A percentile compares a stretch with the other conserved stretches of the same genome.
These are phyloP conservation scores for Morelia viridis DNA, from an alignment of 2,797 vertebrate genomes.

Conservation along the genomic window DNA sequence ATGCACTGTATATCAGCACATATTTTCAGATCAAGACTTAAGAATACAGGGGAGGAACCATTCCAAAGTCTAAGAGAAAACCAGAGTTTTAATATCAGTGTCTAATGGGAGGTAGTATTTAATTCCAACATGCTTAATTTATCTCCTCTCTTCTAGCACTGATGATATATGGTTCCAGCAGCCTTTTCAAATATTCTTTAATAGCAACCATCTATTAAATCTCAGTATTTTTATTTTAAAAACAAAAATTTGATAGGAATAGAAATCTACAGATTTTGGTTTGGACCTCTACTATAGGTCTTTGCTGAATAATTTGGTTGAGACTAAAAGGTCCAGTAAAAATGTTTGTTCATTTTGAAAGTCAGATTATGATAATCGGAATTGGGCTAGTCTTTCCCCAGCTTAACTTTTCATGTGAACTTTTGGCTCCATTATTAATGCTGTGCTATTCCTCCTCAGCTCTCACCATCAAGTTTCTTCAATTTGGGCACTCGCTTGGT, in stretches of 20 bases:
- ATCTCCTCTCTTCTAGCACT: not conserved
- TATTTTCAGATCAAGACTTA: not conserved
- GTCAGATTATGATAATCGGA: too few species aligned
- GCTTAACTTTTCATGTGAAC: not conserved
- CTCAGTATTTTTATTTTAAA: not conserved
- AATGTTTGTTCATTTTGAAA: not conserved
- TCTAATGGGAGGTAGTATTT: not conserved
- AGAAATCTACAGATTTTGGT: not conserved
- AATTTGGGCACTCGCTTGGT: conserved; percentile 86
- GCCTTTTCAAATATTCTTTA: not conserved
- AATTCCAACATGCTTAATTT: not conserved
- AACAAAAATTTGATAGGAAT: not conserved
- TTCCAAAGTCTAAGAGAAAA: conserved; percentile 7
- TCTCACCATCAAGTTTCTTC: conserved; percentile 92
- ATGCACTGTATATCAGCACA: not conserved
- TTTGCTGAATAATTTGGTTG: not conserved
- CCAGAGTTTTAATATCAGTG: not conserved
- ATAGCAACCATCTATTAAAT: not conserved
- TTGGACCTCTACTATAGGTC: not conserved
- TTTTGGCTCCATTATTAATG: not conserved
- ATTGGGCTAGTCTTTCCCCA: not conserved
- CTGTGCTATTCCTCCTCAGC: conserved; percentile 26
- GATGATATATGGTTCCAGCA: not conserved
- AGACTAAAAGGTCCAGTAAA: not conserved
- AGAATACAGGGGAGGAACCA: not conserved